Conservation (phyloP, 2,113 vertebrate species). For the Vombatus ursinus region DNA sequence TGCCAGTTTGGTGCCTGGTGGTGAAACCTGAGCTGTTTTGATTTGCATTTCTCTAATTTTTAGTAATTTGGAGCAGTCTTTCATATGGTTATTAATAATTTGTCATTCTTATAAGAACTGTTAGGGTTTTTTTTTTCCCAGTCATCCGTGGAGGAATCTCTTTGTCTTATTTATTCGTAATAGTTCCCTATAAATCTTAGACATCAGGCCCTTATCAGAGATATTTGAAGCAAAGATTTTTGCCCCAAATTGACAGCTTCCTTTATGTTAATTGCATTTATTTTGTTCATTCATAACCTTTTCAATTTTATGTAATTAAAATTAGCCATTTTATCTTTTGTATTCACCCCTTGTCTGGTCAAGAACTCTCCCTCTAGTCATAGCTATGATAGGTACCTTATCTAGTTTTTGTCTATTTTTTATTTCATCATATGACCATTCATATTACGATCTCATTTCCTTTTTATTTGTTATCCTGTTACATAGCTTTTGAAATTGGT, state of each 20-base stretch:
- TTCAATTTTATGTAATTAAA: not conserved
- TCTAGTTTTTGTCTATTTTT: not conserved
- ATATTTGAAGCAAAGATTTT: not conserved
- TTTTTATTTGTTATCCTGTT: not conserved
- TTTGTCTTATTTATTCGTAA: not conserved
- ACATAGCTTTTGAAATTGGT: not conserved
- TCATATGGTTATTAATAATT: not conserved
- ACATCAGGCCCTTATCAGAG: not conserved
- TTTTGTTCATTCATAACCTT: not conserved
- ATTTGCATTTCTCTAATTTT: not conserved
- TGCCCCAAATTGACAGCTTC: not conserved
- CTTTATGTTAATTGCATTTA: not conserved
- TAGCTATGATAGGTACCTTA: not conserved
- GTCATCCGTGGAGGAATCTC: not conserved
- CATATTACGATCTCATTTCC: not conserved
- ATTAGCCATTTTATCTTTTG: not conserved
- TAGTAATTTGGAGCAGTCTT: not conserved
- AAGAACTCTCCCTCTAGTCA: not conserved
- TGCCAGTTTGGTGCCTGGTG: not conserved
- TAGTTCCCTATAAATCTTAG: not conserved
- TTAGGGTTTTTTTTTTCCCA: too few species aligned
- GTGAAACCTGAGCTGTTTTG: not conserved
- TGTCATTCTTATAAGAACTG: not conserved
- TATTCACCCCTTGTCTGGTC: not conserved
- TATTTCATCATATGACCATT: not conserved